Conservation (phyloP, 2,888 invertebrate species). For the Torymus aiolomorphi region DNA sequence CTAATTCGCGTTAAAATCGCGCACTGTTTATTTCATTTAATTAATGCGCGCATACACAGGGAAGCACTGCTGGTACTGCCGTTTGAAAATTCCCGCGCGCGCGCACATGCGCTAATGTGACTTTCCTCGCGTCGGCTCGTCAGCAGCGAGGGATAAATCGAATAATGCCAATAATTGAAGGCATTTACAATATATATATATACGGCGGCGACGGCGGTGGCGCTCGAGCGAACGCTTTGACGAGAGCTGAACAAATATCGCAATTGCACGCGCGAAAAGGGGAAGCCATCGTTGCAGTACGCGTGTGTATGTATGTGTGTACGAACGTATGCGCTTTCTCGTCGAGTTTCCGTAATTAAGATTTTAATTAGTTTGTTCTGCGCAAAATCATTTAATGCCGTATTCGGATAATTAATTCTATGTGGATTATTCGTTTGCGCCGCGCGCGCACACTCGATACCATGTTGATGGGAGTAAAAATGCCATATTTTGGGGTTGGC, state of each 20-base stretch:
- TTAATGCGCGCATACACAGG: neutral
- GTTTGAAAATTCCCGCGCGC: neutral
- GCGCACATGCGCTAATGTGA: neutral
- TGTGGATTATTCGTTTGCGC: neutral
- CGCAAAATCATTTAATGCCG: conserved; percentile 14
- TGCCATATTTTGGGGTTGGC: no score
- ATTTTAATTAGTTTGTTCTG: conserved; percentile 49
- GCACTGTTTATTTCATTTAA: conserved; percentile 42
- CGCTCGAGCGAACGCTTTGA: neutral
- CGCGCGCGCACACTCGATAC: no score
- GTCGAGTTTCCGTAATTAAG: conserved; percentile 38
- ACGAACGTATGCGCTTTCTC: neutral
- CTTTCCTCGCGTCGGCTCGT: neutral
- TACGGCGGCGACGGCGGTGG: no score
- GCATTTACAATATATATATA: conserved; percentile 33
- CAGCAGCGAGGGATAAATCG: conserved; percentile 32
- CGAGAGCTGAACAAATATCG: conserved; percentile 30
- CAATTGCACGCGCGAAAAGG: neutral
- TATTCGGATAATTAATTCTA: conserved; percentile 18
- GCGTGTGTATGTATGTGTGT: no score
- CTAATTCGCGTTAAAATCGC: conserved; percentile 28
- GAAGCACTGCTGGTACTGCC: no score
- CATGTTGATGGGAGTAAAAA: no score
- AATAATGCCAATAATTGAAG: conserved; percentile 43
- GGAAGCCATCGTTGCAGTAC: neutral